Conservation (phyloP, 2,888 invertebrate species). For the Petrolisthes manimaculis region DNA sequence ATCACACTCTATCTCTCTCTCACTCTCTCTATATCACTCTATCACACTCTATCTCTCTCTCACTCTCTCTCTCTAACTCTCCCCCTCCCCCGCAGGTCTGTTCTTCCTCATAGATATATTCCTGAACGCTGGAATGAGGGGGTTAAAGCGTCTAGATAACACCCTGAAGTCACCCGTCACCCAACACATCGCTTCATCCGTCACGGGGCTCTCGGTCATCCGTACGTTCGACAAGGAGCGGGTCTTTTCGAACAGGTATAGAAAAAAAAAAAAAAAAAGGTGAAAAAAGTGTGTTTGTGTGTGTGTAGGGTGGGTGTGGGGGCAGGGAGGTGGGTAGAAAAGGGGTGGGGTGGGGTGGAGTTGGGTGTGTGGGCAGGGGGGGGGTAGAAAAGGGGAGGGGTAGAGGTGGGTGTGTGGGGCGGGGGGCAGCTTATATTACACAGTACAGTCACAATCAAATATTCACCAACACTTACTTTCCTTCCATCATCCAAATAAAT, state of each 20-base stretch:
- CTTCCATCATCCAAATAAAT: too few species aligned
- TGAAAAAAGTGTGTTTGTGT: not conserved
- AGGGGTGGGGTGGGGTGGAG: too few species aligned
- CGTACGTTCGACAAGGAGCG: conserved; percentile 71
- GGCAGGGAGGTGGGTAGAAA: too few species aligned
- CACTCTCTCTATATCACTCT: not conserved
- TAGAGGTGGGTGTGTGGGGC: not conserved
- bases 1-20: not conserved
- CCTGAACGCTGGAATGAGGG: conserved; percentile 68
- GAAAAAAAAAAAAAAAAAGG: not conserved
- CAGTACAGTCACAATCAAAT: too few species aligned
- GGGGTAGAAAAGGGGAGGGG: not conserved
- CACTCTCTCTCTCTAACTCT: not conserved
- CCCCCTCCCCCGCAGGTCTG: conserved; percentile 8
- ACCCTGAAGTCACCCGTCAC: conserved; percentile 73
- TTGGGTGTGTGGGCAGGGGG: too few species aligned
- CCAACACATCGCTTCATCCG: conserved; percentile 72
- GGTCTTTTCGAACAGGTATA: conserved; percentile 69
- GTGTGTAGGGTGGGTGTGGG: too few species aligned
- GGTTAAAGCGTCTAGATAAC: conserved; percentile 72
- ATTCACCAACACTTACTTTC: too few species aligned
- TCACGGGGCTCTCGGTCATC: conserved; percentile 73
- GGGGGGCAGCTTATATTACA: too few species aligned
- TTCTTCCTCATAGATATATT: conserved; percentile 67
- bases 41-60: not conserved